Base-by-base conservation (phyloP, 2,113 vertebrate species). In the Chaenogobius annularis region DNA sequence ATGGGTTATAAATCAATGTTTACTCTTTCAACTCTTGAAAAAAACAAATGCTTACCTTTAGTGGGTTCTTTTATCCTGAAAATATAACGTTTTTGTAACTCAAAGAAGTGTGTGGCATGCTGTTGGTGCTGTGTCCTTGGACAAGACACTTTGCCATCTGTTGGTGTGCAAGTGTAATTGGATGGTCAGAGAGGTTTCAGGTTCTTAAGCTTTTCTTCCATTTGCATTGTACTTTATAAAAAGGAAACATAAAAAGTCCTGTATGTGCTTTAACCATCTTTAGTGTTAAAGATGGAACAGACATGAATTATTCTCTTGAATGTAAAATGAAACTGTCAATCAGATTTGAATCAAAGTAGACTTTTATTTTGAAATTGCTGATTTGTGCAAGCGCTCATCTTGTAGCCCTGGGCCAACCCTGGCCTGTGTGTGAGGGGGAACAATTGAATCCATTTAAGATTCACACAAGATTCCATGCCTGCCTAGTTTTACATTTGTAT, bases 401-500 rank as follows among this genome's bases (percentile, higher is more conserved):
- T 72, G 61, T 66, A 70, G 82, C 84, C 83, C 78, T 63, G 22
- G 59, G 89, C 83, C 79, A 81, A 81, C 85, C 78, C 88, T 71
- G 74, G 86, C 87, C 86, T 78, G 78, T 76, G 87, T 69, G 77
- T 76, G 87, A 69, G 58, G 58, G 85, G 70, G 87, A 90, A 91
- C 87, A 93, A 92, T 83, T 81, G 87, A 90, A 92, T 92, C 91
- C 83, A 89, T 91, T 92, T 89, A 87, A 92, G 89, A 93, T 92
- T 89, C 89, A 86, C 76, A 87, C 87, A 83, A 88, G 90, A 93
- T 92, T 91, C 91, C 82, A 81, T 83, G 84, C 80, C 83, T 84
- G 83, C 84, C 83, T 83, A 77, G 86, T 90, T 88, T 82, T 90
- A 90, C 88, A 92, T 92, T 91, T 93, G 88, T 89, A 93, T 93